Percentiles rank a stretch among this genome's conserved stretches.
Conservation (phyloP, 2,888 invertebrate species). For the Drosophila aldrichi region DNA sequence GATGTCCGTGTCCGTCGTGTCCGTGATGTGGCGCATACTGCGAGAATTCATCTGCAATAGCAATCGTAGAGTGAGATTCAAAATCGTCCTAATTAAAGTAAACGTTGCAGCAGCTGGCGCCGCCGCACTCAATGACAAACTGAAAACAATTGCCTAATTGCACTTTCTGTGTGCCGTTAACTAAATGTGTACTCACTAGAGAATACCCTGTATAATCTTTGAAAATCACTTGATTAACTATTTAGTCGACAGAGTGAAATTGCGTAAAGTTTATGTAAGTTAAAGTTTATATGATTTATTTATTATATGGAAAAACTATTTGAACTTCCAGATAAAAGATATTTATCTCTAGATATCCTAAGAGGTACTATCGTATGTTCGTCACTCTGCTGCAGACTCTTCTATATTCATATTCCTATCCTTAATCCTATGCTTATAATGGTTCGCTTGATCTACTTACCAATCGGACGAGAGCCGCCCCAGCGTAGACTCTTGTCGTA, state of each 20-base stretch:
- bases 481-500: conserved; percentile 84
- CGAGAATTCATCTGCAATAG: conserved; percentile 79
- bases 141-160: conserved; percentile 29
- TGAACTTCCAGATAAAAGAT: too few relatives aligned
- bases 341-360: too few relatives aligned
- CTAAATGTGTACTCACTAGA: neutral
- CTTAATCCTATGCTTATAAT: neutral
- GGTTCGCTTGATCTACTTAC: conserved; percentile 44
- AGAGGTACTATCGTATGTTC: too few relatives aligned
- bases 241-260: too few relatives aligned
- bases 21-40: conserved; percentile 72
- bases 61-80: conserved; percentile 35
- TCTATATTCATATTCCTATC: too few relatives aligned
- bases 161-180: neutral
- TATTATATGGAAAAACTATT: too few relatives aligned
- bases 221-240: too few relatives aligned
- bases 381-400: too few relatives aligned
- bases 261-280: too few relatives aligned
- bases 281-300: too few relatives aligned
- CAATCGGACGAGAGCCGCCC: conserved; percentile 75
- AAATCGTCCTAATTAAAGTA: conserved; percentile 62
- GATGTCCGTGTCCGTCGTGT: conserved; percentile 80
- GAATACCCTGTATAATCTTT: neutral
- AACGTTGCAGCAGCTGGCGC: conserved; percentile 34
- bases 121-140: conserved; percentile 14